phyloP scores from a whole-genome alignment of 2,113 vertebrate species.

The Vulpes ferrilata region DNA sequence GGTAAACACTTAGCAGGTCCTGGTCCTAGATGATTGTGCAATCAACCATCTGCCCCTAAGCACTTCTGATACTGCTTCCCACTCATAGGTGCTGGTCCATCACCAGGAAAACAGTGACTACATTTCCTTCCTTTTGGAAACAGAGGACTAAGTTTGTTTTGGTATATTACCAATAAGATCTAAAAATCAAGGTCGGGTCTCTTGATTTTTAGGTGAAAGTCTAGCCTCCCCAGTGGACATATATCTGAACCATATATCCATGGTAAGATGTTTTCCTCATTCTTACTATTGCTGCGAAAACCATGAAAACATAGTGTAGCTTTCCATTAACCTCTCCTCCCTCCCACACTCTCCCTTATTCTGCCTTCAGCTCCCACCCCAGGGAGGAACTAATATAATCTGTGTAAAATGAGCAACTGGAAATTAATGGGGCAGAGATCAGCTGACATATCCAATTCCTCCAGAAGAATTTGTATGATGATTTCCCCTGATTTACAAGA shows the following conservation, averaged over 20 bases:
- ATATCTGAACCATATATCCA: not conserved
- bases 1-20: constrained; percentile 55
- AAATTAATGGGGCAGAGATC: constrained; percentile 67
- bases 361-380: not conserved
- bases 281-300: not conserved
- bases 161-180: not conserved
- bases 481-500: constrained; percentile 73
- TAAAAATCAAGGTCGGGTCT: constrained; percentile 45
- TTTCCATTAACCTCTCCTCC: constrained; percentile 31
- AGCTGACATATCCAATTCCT: constrained; percentile 64
- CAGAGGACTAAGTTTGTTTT: constrained; percentile 18
- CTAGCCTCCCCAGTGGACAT: not conserved
- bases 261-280: not conserved
- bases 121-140: constrained; percentile 35
- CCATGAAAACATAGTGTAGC: not conserved
- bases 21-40: constrained; percentile 65
- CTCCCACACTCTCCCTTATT: not conserved
- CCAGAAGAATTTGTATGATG: constrained; percentile 57
- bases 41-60: constrained; percentile 73
- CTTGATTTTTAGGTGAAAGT: constrained; percentile 38
- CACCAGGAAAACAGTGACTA: constrained; percentile 62
- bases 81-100: constrained; percentile 12
- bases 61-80: constrained; percentile 31
- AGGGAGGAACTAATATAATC: constrained; percentile 37
- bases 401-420: constrained; percentile 68